Evolutionary conservation across 2,113 vertebrate species (phyloP), one percentile per base, ranked within the genome.

Genomic region (Protomyctophum bolini): DNA sequence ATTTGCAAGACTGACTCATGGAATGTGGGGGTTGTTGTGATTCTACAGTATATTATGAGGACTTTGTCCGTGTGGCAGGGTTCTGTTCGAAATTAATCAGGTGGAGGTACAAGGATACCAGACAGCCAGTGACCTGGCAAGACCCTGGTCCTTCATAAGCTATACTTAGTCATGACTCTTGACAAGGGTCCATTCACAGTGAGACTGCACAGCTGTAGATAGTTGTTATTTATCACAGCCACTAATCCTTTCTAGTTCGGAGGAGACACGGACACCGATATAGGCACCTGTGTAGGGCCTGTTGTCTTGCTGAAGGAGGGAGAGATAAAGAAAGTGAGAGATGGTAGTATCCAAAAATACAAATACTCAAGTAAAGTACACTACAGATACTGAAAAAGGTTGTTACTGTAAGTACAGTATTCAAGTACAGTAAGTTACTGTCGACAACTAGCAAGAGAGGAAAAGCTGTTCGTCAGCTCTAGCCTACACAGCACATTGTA

Each of bases 401-500:
- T 41, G 3, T 41, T 41, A 41, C 33, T 41, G 3, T 41, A 41
- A 41, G 3, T 41, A 41, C 33, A 41, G 33, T 41, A 41, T 3
- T 41, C 33, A 41, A 4, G 1, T 21, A 21, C 21, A 21, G 33
- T 41, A 41, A 6, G 33, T 41, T 21, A 21, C 21, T 41, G 33
- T 41, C 33, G 3, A 41, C 33, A 41, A 41, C 33, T 41, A 41
- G 33, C 33, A 41, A 41, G 33, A 57, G 54, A 50, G 15, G 45
- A 73, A 2, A 7, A 64, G 58, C 68, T 62, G 72, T 68, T 56
- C 68, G 70, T 75, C 63, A 48, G 72, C 64, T 46, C 64, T 28
- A 73, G 47, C 49, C 60, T 52, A 74, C 72, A 58, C 50, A n/a
- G 65, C 55, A 45, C 60, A 62, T 48, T 61, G 64, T 61, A 67